Evolutionary conservation across 2,888 invertebrate genomes (phyloP), one percentile per base, ranked within the genome.

Genomic region (Hyppa rectilinea): DNA sequence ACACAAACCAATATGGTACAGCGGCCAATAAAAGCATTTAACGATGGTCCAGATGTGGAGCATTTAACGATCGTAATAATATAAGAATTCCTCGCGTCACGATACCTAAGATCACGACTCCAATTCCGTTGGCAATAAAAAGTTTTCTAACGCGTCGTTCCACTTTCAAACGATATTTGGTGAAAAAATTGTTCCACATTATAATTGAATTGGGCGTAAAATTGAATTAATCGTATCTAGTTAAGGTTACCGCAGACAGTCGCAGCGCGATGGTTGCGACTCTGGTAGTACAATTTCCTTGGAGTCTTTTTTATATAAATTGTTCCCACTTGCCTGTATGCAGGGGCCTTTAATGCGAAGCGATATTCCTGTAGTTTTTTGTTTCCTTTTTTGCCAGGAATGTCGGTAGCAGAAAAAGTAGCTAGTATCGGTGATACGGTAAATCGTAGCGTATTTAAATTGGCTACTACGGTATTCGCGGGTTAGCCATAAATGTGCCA

Each of bases 181-280:
- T 85, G 83, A 85, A 86, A 82, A 85, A 83, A 82, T 79, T 81
- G 77, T 77, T 65, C 71, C 72, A 72, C 81, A 86, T 89, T 89
- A 78, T 89, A 84, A 84, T 84, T 79, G 78, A 89, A 90, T 90
- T 83, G 86, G 82, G 85, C 89, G 86, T 91, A 87, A 91, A 92
- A 91, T 89, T 85, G 83, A 87, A 82, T 84, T 78, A 85, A 84
- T 74, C 74, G 71, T 31, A 52, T 59, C 67, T 66, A 52, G 72
- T 69, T 73, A 50, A 29, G 7, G 17, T 7, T 3, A 3, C 14
- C 17, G 26, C 17, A 17, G 50, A 29, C 50, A 17, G 17, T 1
- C 4, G 49, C 14, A 1, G 26, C 26, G 49, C 17, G 49, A 23
- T 10, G 45, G 4, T n/a, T 23, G 47, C 47, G 5, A 26, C 9